Evolutionary conservation across 2,888 invertebrate species (phyloP).

Genomic region (Shargacucullia verbasci): DNA sequence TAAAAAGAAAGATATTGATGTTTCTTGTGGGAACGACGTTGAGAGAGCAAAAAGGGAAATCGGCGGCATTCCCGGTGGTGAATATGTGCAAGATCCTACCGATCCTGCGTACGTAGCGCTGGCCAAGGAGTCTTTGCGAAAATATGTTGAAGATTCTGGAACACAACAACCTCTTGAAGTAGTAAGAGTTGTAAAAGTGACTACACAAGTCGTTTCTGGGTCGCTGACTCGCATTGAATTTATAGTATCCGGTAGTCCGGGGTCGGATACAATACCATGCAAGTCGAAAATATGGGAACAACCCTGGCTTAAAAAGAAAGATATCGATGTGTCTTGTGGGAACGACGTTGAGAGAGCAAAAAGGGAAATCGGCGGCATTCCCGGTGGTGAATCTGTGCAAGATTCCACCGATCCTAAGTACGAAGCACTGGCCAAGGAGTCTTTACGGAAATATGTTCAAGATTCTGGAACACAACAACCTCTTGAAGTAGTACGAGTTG

Average conservation of each 20-base stretch:
- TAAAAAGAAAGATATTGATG: constrained; percentile 39
- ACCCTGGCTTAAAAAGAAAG: constrained; percentile 44
- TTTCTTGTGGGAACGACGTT: constrained; percentile 29
- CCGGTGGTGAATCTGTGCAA: constrained; percentile 36
- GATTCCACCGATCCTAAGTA: constrained; percentile 56
- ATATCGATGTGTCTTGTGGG: constrained; percentile 53
- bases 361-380: constrained; percentile 16
- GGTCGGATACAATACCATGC: constrained; percentile 28
- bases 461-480: not conserved
- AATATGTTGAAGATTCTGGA: constrained; percentile 14
- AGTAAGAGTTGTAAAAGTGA: constrained; percentile 44
- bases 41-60: constrained; percentile 7
- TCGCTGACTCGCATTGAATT: constrained; percentile 48
- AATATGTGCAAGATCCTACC: not conserved
- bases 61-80: not conserved
- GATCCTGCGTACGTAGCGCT: constrained; percentile 7
- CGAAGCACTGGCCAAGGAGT: constrained; percentile 55
- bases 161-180: constrained; percentile 31
- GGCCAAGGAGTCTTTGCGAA: constrained; percentile 28
- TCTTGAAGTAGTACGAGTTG: constrained; percentile 39
- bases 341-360: constrained; percentile 29
- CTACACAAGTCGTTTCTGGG: constrained; percentile 62
- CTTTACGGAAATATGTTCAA: constrained; percentile 52
- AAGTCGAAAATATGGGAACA: constrained; percentile 50
- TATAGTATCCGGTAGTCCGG: constrained; percentile 13